Evolutionary conservation across 1,140 invertebrate species (phyloP).

Genomic region (Drosophila subpulchrella): DNA sequence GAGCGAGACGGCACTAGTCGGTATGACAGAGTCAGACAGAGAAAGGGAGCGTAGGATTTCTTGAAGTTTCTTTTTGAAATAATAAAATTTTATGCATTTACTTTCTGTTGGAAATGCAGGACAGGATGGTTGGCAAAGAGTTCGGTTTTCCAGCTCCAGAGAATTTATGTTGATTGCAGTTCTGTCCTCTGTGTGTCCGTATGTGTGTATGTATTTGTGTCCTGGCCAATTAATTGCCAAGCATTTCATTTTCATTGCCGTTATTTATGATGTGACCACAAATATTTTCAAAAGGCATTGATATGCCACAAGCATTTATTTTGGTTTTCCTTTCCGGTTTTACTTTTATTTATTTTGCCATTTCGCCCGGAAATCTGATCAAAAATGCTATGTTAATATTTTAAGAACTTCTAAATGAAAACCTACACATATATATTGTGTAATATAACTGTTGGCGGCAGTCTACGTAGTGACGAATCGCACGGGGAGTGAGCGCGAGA

Average conservation of each 20-base stretch:
- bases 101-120: slow-evolving; percentile 11
- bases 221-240: slow-evolving; percentile 68
- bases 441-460: neutral
- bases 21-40: neutral
- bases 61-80: slow-evolving; percentile 71
- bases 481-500: too few species aligned
- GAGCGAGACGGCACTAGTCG: neutral
- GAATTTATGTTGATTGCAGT: slow-evolving; percentile 77
- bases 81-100: slow-evolving; percentile 75
- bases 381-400: slow-evolving; percentile 56
- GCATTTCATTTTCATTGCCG: slow-evolving; percentile 72
- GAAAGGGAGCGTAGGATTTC: slow-evolving; percentile 19
- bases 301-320: slow-evolving; percentile 56
- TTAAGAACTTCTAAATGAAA: slow-evolving; percentile 13
- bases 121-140: neutral
- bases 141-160: slow-evolving; percentile 14
- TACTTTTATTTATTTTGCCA: slow-evolving; percentile 20
- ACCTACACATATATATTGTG: slow-evolving; percentile 46
- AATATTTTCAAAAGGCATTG: slow-evolving; percentile 68
- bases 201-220: slow-evolving; percentile 25
- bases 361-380: slow-evolving; percentile 7
- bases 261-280: slow-evolving; percentile 76
- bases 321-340: slow-evolving; percentile 30
- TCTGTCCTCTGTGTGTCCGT: slow-evolving; percentile 2
- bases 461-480: too few species aligned